A percentile compares a stretch with the other conserved stretches of the same genome.
phyloP scores from a whole-genome alignment of 2,888 invertebrate species.

The Campoplex nolae region DNA sequence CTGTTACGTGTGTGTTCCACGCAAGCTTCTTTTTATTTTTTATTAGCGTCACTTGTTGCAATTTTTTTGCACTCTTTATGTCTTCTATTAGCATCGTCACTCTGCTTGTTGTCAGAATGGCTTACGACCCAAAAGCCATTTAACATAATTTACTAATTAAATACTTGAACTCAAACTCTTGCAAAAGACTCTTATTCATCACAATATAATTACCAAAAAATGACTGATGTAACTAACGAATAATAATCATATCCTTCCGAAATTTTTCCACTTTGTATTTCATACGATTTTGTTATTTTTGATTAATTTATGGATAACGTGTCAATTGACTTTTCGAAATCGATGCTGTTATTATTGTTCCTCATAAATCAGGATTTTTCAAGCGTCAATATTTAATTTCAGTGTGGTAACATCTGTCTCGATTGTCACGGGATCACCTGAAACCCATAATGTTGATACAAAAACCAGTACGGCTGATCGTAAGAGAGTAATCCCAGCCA shows the following conservation, averaged over 20 bases:
- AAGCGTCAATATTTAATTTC: constrained; percentile 71
- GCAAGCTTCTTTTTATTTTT: constrained; percentile 43
- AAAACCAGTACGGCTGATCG: constrained; percentile 89
- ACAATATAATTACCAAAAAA: not conserved
- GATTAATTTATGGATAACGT: not conserved
- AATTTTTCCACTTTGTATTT: not conserved
- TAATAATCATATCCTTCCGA: not conserved
- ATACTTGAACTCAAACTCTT: not conserved
- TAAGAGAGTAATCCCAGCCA: constrained; percentile 85
- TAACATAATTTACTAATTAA: constrained; percentile 1
- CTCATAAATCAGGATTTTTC: not conserved
- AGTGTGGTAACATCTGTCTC: constrained; percentile 89
- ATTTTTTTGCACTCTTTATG: constrained; percentile 42
- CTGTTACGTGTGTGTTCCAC: constrained; percentile 62
- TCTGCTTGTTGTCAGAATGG: constrained; percentile 18
- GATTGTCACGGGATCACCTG: constrained; percentile 86
- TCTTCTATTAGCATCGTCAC: constrained; percentile 41
- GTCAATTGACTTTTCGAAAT: not conserved
- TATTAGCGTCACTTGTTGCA: constrained; percentile 46
- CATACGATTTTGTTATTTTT: not conserved
- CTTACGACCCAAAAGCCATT: not conserved
- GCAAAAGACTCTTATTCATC: not conserved
- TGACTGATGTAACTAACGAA: not conserved
- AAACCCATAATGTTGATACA: constrained; percentile 85
- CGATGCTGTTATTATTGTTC: not conserved